Conservation (phyloP, 2,113 vertebrate species). For the Serilophus lunatus region DNA sequence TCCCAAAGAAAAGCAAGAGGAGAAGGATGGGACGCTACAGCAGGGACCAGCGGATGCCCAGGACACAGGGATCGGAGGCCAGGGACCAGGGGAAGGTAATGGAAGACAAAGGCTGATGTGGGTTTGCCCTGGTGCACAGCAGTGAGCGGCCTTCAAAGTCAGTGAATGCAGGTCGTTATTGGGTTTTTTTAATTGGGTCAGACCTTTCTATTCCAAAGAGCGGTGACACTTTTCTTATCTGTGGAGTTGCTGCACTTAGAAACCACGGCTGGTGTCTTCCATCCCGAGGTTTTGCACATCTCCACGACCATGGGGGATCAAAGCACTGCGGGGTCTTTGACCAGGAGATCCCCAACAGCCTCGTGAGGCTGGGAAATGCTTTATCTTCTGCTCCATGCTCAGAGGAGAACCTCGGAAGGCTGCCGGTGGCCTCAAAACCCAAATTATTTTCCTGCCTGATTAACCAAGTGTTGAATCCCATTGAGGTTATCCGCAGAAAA, state of each 20-base stretch:
- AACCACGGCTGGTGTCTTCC: neutral
- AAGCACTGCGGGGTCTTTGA: accelerated
- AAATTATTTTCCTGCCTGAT: neutral
- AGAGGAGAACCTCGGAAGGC: neutral
- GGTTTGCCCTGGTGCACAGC: neutral
- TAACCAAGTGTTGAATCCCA: neutral
- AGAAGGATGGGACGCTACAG: neutral
- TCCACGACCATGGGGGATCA: accelerated
- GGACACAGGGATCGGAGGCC: constrained; percentile 19
- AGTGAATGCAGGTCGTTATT: neutral
- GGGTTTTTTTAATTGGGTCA: neutral
- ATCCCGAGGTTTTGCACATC: accelerated
- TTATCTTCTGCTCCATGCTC: neutral
- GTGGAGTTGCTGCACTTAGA: neutral
- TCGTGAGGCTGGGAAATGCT: neutral
- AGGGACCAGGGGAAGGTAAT: constrained; percentile 64
- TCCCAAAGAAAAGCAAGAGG: constrained; percentile 58
- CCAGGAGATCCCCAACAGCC: neutral
- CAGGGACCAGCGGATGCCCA: constrained; percentile 36
- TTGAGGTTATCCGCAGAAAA: neutral
- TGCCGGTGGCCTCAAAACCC: accelerated
- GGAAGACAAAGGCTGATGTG: neutral
- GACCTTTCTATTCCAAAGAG: neutral
- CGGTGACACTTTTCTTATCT: neutral
- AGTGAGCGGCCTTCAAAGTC: neutral